phyloP scores from a whole-genome alignment of 2,888 invertebrate species.

The Acanthacorydalis orientalis region DNA sequence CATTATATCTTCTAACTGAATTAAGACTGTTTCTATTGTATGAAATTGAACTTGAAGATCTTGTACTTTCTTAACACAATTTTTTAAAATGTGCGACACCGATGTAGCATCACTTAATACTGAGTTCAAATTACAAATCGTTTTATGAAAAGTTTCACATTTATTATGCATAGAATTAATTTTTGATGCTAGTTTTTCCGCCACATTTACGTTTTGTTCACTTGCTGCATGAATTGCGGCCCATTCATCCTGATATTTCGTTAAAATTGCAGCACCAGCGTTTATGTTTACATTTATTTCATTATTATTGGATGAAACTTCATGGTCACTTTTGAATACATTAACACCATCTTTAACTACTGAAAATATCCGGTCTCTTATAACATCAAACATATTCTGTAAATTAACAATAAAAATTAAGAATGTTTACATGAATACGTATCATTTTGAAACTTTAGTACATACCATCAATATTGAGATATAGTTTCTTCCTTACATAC shows the following conservation, averaged over 20 bases:
- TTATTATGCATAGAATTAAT: constrained; percentile 25
- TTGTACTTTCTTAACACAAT: constrained; percentile 33
- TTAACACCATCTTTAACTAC: background rate
- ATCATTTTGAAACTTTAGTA: no score
- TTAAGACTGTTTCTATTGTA: constrained; percentile 44
- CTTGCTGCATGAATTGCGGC: constrained; percentile 48
- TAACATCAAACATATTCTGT: background rate
- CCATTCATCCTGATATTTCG: constrained; percentile 58
- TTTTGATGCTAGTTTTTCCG: constrained; percentile 32
- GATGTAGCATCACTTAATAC: constrained; percentile 19
- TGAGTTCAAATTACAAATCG: constrained; percentile 18
- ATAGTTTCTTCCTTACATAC: no score
- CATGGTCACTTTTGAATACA: background rate
- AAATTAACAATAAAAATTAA: no score
- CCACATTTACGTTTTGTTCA: constrained; percentile 47
- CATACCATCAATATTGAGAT: no score
- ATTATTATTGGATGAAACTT: constrained; percentile 5
- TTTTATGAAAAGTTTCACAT: constrained; percentile 17
- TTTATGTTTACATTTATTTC: constrained; percentile 28
- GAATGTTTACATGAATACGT: no score
- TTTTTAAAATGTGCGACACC: constrained; percentile 26
- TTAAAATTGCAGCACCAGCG: constrained; percentile 50
- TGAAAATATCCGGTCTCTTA: background rate
- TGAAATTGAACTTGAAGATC: constrained; percentile 39
- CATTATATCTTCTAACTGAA: constrained; percentile 48